Evolutionary conservation across 1,140 invertebrate genomes (phyloP), one percentile per base, ranked within the genome.

Genomic region (Brachionus paranguensis): DNA sequence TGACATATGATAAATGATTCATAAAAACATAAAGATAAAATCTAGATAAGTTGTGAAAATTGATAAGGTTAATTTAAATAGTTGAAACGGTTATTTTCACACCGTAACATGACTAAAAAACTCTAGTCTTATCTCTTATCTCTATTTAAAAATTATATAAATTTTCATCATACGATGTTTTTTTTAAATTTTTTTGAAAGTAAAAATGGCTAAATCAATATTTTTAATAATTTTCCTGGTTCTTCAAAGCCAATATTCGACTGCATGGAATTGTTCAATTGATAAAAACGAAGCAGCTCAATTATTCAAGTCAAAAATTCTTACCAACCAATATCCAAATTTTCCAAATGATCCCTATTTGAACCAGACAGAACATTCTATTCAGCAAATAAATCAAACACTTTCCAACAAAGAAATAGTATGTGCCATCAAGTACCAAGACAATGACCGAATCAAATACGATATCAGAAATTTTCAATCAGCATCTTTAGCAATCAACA

Each of bases 391-490:
- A 6, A 76, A 76, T n/a, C 14, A 50, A 53, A 76, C 72, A 14
- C 43, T 76, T n/a, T n/a, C 6, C 4, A 50, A 76, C 33, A 50
- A 50, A 76, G 43, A 76, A 27, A 27, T 76, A 29, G 72, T 76
- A 20, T 76, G 72, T 50, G 45, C 72, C 8, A 76, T 76, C 12
- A 76, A 50, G 29, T 76, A 76, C 20, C 2, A 1, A 50, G 45
- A 47, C n/a, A 11, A 17, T 45, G 11, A 76, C 14, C 17, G 24
- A 50, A 27, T 53, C 11, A 29, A 76, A 29, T 76, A 76, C n/a
- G 41, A 50, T 14, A 76, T 76, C 4, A 76, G 14, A 76, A 76
- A 76, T 50, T 76, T 76, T 76, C 43, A 76, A 27, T 47, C 43
- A 27, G 20, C 43, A 1, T 50, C 72, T 12, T 12, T 29, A 24